Percentiles rank a stretch among this genome's conserved stretches.
Evolutionary conservation across 1,140 invertebrate genomes (phyloP).

Genomic region (Bombus picipes): DNA sequence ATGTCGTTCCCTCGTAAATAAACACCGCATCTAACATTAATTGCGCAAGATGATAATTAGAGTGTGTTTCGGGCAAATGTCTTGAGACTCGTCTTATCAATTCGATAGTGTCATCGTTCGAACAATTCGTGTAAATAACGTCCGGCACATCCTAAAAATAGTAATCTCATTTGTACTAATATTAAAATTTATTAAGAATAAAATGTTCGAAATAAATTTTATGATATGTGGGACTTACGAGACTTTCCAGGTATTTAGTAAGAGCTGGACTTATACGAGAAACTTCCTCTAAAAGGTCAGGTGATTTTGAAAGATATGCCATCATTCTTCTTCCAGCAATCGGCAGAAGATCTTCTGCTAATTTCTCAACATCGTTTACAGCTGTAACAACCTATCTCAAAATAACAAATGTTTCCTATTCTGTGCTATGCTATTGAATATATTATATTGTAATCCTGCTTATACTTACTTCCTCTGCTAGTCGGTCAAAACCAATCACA

Average conservation of each 20-base stretch:
- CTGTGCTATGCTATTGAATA: neutral
- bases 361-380: conserved; percentile 85
- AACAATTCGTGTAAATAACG: conserved; percentile 76
- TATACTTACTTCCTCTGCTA: conserved; percentile 87
- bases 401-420: neutral
- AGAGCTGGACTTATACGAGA: conserved; percentile 87
- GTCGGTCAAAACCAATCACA: conserved; percentile 88
- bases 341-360: conserved; percentile 87
- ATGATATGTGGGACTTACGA: conserved; percentile 83
- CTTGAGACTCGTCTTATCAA: conserved; percentile 73
- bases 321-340: conserved; percentile 89
- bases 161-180: neutral
- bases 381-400: conserved; percentile 83
- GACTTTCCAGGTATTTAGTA: conserved; percentile 87
- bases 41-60: conserved; percentile 76
- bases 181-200: neutral
- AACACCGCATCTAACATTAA: conserved; percentile 78
- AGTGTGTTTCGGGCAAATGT: conserved; percentile 75
- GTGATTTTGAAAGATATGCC: conserved; percentile 84
- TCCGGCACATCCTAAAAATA: conserved; percentile 70
- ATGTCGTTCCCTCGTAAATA: conserved; percentile 72
- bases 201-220: conserved; percentile 18
- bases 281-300: conserved; percentile 85
- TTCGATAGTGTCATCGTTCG: conserved; percentile 77
- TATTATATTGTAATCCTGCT: neutral